Evolutionary conservation across 1,140 invertebrate genomes (phyloP), one percentile per base, ranked within the genome.

Genomic region (Heterodera carotae): DNA sequence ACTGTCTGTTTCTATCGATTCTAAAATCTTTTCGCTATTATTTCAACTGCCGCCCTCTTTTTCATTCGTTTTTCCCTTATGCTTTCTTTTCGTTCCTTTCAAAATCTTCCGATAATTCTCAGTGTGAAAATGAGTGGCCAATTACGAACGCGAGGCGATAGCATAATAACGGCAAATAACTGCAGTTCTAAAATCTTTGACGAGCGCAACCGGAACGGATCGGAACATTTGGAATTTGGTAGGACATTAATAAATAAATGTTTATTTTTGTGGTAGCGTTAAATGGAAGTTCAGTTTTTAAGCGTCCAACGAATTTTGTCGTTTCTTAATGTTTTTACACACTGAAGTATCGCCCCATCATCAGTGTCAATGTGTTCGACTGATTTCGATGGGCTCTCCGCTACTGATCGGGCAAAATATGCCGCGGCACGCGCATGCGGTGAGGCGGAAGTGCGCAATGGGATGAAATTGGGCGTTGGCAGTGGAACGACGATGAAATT

Each of bases 401-500:
- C 76, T 15, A 25, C 31, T 29, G 76, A 77, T 31, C 18, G 25
- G n/a, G 71, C 76, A 33, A 79, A 79, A 34, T 33, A 8, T 34
- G 22, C 66, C 34, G 79, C 78, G 22, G 78, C 78, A 34, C 6
- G 18, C 39, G 69, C 77, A 0, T 79, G 78, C 29, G 78, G 39
- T 12, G 62, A 76, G 27, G 75, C 22, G 5, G 56, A 79, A 31
- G 27, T 79, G 29, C 25, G 36, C 18, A 76, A 33, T 29, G 78
- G 78, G 25, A 80, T 76, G 67, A 68, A 33, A 69, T 7, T 80
- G 22, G 79, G 79, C 22, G 80, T 81, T n/a, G 80, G 80, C 7
- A 78, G 74, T 77, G 80, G 80, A 29, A 69, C 80, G 22, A 81
- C 80, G 2, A 53, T 82, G 22, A 81, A 81, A 59, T 82, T 80